phyloP scores from a whole-genome alignment of 1,140 invertebrate species.

The Drosophila ambigua region DNA sequence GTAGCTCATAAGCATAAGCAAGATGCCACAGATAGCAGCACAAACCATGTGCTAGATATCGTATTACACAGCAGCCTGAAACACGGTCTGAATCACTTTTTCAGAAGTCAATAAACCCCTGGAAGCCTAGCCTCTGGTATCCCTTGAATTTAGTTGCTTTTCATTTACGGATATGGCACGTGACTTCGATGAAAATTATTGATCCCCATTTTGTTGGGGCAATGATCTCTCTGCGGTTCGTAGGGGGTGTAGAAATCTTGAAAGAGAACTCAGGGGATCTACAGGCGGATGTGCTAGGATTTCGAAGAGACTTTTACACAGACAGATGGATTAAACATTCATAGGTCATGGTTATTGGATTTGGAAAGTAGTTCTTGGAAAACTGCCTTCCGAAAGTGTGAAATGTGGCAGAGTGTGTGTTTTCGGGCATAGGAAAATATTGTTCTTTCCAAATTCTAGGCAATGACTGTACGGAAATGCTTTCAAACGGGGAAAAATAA shows the following conservation, averaged over 20 bases:
- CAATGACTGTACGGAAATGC: too few relatives aligned
- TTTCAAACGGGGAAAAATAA: too few relatives aligned
- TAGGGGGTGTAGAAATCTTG: not conserved
- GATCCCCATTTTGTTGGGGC: conserved; percentile 1
- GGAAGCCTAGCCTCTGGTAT: conserved; percentile 16
- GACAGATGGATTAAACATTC: too few relatives aligned
- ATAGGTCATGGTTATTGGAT: too few relatives aligned
- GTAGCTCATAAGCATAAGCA: conserved; percentile 11
- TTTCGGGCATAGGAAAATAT: too few relatives aligned
- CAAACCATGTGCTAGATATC: conserved; percentile 40
- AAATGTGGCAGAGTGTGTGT: too few relatives aligned
- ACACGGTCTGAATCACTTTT: not conserved
- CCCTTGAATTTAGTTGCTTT: conserved; percentile 24
- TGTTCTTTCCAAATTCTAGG: too few relatives aligned
- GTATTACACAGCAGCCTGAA: conserved; percentile 28
- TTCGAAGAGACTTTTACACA: too few relatives aligned
- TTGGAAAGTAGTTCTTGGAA: too few relatives aligned
- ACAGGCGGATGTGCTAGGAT: too few relatives aligned
- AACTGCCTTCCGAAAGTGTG: too few relatives aligned
- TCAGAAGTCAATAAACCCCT: conserved; percentile 41
- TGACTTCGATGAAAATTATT: conserved; percentile 44
- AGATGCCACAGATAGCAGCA: conserved; percentile 9
- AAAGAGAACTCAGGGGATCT: not conserved
- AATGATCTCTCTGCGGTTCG: too few relatives aligned
- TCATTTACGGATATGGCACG: conserved; percentile 25